Percentiles rank a stretch among this genome's conserved stretches.
phyloP scores from a whole-genome alignment of 2,797 vertebrate genomes.

The Gallinago nigripennis region DNA sequence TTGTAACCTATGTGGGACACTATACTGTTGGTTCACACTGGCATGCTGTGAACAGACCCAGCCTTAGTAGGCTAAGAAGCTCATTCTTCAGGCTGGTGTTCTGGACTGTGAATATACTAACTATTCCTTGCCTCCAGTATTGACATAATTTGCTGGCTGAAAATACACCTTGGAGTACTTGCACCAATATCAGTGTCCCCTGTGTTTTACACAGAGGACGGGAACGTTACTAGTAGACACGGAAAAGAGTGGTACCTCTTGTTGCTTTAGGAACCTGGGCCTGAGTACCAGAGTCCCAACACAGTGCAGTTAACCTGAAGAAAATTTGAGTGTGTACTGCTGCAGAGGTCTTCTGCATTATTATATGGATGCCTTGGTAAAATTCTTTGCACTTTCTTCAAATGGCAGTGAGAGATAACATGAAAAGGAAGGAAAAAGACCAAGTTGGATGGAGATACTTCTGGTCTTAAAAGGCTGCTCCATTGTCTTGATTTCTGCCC shows the following conservation, averaged over 20 bases:
- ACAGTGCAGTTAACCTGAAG: background rate
- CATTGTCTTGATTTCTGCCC: background rate
- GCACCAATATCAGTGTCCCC: background rate
- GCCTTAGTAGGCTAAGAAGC: background rate
- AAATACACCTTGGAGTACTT: background rate
- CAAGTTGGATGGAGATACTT: background rate
- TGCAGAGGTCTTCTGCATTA: background rate
- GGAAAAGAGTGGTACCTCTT: background rate
- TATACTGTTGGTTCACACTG: background rate
- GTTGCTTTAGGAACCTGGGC: background rate
- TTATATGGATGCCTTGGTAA: background rate
- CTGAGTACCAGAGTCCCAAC: background rate
- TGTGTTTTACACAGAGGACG: background rate
- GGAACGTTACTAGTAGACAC: background rate
- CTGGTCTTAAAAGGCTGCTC: background rate
- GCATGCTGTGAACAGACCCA: background rate
- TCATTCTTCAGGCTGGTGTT: background rate
- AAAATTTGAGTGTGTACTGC: background rate
- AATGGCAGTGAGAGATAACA: background rate
- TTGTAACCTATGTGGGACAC: fast-evolving
- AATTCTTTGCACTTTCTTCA: background rate
- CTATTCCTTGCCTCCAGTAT: background rate
- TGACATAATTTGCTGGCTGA: background rate
- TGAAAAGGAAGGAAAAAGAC: background rate
- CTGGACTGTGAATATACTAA: background rate